Percentiles rank a stretch among this genome's conserved stretches.
Evolutionary conservation across 2,888 invertebrate species (phyloP).

Genomic region (Aphidoletes aphidimyza): DNA sequence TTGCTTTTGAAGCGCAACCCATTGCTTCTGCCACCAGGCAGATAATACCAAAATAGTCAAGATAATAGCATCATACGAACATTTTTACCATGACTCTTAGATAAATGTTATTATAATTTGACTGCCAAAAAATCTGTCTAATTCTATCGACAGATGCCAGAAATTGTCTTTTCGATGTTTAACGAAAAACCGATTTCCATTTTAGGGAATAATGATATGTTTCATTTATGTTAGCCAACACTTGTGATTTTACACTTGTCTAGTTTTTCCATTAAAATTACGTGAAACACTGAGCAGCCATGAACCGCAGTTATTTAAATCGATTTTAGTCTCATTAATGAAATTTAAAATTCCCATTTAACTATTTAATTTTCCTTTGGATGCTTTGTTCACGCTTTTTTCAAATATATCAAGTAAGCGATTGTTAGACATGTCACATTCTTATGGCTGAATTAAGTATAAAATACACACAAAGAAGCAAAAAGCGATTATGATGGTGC

Average conservation of each 20-base stretch:
- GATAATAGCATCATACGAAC: too few relatives aligned
- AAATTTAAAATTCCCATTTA: slow-evolving; percentile 11
- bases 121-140: neutral
- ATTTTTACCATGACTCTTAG: neutral
- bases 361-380: slow-evolving; percentile 13
- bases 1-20: slow-evolving; percentile 1
- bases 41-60: too few relatives aligned
- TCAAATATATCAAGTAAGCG: neutral
- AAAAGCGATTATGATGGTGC: neutral
- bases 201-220: too few relatives aligned
- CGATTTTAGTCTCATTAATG: slow-evolving; percentile 27
- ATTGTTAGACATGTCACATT: neutral
- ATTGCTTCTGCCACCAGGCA: neutral
- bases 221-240: too few relatives aligned
- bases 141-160: neutral
- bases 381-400: neutral
- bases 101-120: slow-evolving; percentile 20
- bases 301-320: neutral
- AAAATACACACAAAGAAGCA: neutral
- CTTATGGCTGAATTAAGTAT: neutral
- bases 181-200: too few relatives aligned
- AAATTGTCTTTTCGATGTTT: too few relatives aligned
- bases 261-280: neutral
- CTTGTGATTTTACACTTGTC: too few relatives aligned
- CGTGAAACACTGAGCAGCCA: neutral